Evolutionary conservation across 2,888 invertebrate genomes (phyloP).

Genomic region (Sturmia bella): DNA sequence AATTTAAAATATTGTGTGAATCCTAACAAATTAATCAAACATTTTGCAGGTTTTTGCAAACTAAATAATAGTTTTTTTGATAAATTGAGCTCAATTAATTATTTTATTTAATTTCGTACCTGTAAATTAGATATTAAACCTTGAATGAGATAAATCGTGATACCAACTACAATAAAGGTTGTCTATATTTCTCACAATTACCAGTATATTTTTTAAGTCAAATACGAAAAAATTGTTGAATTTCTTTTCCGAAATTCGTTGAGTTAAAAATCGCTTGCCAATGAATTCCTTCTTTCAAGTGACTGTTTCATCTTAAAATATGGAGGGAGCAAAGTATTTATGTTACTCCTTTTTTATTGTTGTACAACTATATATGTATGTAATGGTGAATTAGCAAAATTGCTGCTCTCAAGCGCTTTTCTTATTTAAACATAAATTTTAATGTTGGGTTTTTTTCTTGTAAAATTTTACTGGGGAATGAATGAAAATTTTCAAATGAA

Average conservation of each 20-base stretch:
- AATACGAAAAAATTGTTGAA: too few relatives aligned
- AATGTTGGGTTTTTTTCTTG: slow-evolving; percentile 55
- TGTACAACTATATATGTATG: slow-evolving; percentile 55
- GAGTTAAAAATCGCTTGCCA: neutral
- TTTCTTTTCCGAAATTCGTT: neutral
- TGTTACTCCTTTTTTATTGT: slow-evolving; percentile 5
- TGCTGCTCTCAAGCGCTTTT: slow-evolving; percentile 37
- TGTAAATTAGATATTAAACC: too few relatives aligned
- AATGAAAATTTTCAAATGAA: slow-evolving; percentile 42
- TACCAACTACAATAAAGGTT: too few relatives aligned
- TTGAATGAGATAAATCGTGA: too few relatives aligned
- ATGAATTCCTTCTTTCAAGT: slow-evolving; percentile 8
- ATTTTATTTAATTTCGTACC: too few relatives aligned
- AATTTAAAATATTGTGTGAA: too few relatives aligned
- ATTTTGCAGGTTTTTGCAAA: too few relatives aligned
- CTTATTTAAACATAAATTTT: slow-evolving; percentile 62
- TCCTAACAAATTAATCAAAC: too few relatives aligned
- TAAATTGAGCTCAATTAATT: too few relatives aligned
- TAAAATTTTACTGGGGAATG: slow-evolving; percentile 23
- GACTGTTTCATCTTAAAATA: neutral
- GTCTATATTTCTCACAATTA: too few relatives aligned
- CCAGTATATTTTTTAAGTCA: too few relatives aligned
- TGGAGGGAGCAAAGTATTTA: neutral
- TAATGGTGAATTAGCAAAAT: slow-evolving; percentile 67
- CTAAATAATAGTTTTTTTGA: too few relatives aligned